Percentiles rank a stretch among this genome's conserved stretches.
Evolutionary conservation across 2,888 invertebrate species (phyloP).

Genomic region (Drosophila ezoana): DNA sequence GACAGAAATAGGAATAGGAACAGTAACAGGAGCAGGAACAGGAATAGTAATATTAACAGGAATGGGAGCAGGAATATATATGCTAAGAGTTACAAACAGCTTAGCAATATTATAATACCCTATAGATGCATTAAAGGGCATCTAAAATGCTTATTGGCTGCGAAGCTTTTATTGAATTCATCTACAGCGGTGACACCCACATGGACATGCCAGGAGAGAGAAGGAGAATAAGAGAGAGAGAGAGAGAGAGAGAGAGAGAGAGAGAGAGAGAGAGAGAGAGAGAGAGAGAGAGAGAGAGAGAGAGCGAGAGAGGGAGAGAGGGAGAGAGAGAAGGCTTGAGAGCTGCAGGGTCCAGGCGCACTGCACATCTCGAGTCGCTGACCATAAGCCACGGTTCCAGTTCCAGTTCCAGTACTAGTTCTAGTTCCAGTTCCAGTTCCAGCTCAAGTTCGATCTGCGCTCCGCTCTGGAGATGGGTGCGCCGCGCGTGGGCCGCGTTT

Average conservation of each 20-base stretch:
- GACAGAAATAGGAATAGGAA: too few relatives aligned
- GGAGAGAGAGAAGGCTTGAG: slow-evolving; percentile 7
- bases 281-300: slow-evolving; percentile 1
- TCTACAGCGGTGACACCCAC: slow-evolving; percentile 62
- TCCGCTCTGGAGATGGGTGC: slow-evolving; percentile 25
- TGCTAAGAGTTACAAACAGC: neutral
- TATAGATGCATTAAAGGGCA: neutral
- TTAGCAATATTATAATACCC: neutral
- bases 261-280: neutral
- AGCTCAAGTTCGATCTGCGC: neutral
- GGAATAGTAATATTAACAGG: too few relatives aligned
- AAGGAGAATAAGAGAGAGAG: slow-evolving; percentile 1
- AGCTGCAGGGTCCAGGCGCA: slow-evolving; percentile 2
- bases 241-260: neutral
- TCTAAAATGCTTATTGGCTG: slow-evolving; percentile 69
- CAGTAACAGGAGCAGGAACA: too few relatives aligned
- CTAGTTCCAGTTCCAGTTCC: slow-evolving; percentile 10
- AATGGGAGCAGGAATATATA: neutral
- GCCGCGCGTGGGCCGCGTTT: slow-evolving; percentile 72
- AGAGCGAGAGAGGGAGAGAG: neutral
- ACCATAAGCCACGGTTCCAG: slow-evolving; percentile 2
- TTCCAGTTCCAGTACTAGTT: slow-evolving; percentile 3
- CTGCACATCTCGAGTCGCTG: slow-evolving; percentile 16
- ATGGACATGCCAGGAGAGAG: slow-evolving; percentile 4
- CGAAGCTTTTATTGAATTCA: slow-evolving; percentile 78